phyloP scores from a whole-genome alignment of 2,113 vertebrate genomes.

The Crotalus helleri region DNA sequence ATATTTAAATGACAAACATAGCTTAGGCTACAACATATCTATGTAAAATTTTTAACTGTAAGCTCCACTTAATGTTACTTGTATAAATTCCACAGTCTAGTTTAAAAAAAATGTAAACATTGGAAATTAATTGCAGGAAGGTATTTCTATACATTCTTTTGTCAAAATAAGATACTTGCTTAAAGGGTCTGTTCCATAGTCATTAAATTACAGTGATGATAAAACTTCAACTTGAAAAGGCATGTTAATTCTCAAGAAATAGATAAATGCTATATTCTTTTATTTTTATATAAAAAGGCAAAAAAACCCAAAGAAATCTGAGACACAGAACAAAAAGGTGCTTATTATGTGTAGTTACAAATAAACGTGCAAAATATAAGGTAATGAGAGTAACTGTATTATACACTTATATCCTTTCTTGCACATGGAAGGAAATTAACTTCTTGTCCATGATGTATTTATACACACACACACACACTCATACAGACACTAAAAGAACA shows the following conservation, averaged over 20 bases:
- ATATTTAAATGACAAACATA: slow-evolving; percentile 59
- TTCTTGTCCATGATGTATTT: slow-evolving; percentile 54
- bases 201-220: slow-evolving; percentile 37
- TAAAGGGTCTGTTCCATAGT: slow-evolving; percentile 53
- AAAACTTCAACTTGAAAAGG: slow-evolving; percentile 43
- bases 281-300: slow-evolving; percentile 39
- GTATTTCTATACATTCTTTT: slow-evolving; percentile 80
- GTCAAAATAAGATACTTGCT: slow-evolving; percentile 72
- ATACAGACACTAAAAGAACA: slow-evolving; percentile 48
- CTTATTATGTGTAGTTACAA: slow-evolving; percentile 58
- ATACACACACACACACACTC: slow-evolving; percentile 30
- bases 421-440: slow-evolving; percentile 48
- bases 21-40: slow-evolving; percentile 61
- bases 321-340: slow-evolving; percentile 58
- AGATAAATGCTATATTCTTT: slow-evolving; percentile 4
- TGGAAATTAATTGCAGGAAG: slow-evolving; percentile 74
- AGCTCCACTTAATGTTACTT: slow-evolving; percentile 65
- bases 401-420: slow-evolving; percentile 39
- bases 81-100: slow-evolving; percentile 75
- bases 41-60: slow-evolving; percentile 53
- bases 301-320: slow-evolving; percentile 52
- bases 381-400: slow-evolving; percentile 41
- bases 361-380: slow-evolving; percentile 68
- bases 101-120: slow-evolving; percentile 82
- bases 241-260: slow-evolving; percentile 23